A percentile compares a stretch with the other conserved stretches of the same genome.
These are phyloP conservation scores for Thripadectes ignobilis DNA, from an alignment of 2,797 vertebrate species.

Conservation along the genomic window DNA sequence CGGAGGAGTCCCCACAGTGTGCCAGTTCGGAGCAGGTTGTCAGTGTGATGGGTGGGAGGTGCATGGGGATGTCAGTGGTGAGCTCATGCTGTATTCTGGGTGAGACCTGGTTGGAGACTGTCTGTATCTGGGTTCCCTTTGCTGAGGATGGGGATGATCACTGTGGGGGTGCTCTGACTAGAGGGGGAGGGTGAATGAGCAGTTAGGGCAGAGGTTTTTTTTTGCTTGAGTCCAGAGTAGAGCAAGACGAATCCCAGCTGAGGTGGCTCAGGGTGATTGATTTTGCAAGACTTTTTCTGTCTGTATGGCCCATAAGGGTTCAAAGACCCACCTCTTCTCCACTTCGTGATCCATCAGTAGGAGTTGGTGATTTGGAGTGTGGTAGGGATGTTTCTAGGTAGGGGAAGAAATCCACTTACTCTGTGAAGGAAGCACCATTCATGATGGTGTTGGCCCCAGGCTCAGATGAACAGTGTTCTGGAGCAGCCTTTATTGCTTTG, in stretches of 20 bases:
- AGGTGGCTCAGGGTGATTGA: background rate
- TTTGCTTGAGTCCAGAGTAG: background rate
- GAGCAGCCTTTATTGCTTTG: background rate
- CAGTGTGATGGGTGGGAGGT: fast-evolving
- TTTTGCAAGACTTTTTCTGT: background rate
- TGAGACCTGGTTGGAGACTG: background rate
- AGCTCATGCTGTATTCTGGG: background rate
- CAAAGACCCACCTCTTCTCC: background rate
- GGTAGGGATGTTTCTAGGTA: background rate
- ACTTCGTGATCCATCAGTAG: background rate
- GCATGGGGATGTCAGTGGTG: fast-evolving
- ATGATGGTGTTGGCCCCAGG: background rate
- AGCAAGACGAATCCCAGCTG: background rate
- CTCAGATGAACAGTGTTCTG: background rate
- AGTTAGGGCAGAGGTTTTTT: background rate
- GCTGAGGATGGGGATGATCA: background rate
- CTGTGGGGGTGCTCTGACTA: background rate
- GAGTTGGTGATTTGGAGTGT: background rate
- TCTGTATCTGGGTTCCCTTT: background rate
- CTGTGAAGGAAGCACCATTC: background rate
- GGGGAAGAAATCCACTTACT: background rate
- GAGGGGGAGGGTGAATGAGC: background rate
- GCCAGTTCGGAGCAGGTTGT: background rate
- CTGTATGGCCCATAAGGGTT: background rate
- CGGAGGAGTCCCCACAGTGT: background rate